phyloP scores from a whole-genome alignment of 2,113 vertebrate species.

The Verasper variegatus region DNA sequence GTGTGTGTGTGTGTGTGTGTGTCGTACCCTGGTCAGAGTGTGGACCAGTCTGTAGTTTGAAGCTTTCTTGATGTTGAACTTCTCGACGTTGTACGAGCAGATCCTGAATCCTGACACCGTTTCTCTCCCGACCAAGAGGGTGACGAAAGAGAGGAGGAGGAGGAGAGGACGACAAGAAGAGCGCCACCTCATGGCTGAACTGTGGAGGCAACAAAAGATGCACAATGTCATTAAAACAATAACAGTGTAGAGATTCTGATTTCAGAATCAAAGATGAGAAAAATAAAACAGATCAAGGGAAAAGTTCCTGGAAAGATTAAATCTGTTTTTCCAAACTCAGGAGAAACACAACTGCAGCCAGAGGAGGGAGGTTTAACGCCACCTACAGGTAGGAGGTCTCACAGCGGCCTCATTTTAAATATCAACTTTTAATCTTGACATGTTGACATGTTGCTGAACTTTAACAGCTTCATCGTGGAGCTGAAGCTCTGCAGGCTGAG shows the following conservation, averaged over 20 bases:
- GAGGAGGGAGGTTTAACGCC: neutral
- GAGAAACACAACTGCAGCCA: too few species aligned
- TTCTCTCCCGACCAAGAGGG: neutral
- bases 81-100: conserved; percentile 68
- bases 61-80: neutral
- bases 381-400: neutral
- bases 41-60: conserved; percentile 30
- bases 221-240: neutral
- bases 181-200: conserved; percentile 56
- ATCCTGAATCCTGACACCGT: conserved; percentile 52
- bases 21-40: conserved; percentile 58
- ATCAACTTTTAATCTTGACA: neutral
- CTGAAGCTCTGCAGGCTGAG: neutral
- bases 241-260: neutral
- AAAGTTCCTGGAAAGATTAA: too few species aligned
- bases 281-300: neutral
- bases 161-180: neutral
- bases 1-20: neutral
- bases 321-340: too few species aligned
- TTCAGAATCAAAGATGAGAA: too few species aligned
- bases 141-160: neutral
- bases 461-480: neutral
- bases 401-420: neutral
- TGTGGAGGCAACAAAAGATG: conserved; percentile 20
- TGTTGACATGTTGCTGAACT: neutral